Conservation (phyloP, 2,797 vertebrate genomes). For the Erpetoichthys calabaricus region DNA sequence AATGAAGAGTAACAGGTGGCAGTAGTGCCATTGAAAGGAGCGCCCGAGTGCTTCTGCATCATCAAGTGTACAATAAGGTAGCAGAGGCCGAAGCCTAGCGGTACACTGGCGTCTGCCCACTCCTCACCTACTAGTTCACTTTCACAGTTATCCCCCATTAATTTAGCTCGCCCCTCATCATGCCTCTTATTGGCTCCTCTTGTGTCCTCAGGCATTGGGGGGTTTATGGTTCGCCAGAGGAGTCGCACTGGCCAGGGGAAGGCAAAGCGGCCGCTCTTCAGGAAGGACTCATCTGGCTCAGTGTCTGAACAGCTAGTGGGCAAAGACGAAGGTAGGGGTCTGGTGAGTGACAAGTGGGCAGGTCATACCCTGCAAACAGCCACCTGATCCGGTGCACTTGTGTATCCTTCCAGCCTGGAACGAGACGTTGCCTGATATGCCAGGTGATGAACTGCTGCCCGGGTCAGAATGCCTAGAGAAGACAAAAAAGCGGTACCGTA, state of each 20-base stretch:
- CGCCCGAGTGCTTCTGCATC: too few relatives aligned
- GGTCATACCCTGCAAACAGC: too few relatives aligned
- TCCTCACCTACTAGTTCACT: too few relatives aligned
- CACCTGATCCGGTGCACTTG: not conserved
- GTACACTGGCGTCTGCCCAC: too few relatives aligned
- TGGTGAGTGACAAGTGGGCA: too few relatives aligned
- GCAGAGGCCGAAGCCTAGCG: too few relatives aligned
- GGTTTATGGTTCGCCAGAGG: slow-evolving; percentile 97
- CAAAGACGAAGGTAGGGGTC: slow-evolving; percentile 74
- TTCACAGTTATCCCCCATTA: too few relatives aligned
- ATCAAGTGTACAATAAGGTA: too few relatives aligned
- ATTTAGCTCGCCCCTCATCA: too few relatives aligned
- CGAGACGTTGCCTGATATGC: slow-evolving; percentile 65
- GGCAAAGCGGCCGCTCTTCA: slow-evolving; percentile 70
- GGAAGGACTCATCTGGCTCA: slow-evolving; percentile 89
- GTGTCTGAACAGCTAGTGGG: slow-evolving; percentile 66
- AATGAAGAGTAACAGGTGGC: slow-evolving; percentile 10
- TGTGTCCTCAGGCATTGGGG: slow-evolving; percentile 71
- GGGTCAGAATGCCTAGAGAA: slow-evolving; percentile 78
- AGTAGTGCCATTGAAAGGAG: too few relatives aligned
- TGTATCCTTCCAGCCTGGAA: slow-evolving; percentile 55
- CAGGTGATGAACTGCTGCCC: slow-evolving; percentile 62
- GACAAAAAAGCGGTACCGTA: slow-evolving; percentile 90
- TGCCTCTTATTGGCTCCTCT: too few relatives aligned
- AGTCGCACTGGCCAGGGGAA: slow-evolving; percentile 83